phyloP scores from a whole-genome alignment of 2,797 vertebrate genomes.

The Acanthurus leucopareius region DNA sequence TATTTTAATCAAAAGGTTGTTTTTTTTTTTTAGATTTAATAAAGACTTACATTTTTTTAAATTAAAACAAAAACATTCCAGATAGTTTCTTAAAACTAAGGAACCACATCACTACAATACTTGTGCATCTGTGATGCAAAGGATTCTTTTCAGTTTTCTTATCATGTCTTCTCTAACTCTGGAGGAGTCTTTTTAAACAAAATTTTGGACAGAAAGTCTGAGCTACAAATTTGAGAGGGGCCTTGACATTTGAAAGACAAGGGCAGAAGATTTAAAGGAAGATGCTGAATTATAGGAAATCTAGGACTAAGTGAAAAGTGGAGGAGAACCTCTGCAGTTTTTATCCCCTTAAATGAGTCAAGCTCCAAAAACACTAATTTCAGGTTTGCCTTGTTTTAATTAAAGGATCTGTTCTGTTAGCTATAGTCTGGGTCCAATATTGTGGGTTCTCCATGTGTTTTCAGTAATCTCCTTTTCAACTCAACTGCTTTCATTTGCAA shows the following conservation, averaged over 20 bases:
- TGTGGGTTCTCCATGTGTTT: neutral
- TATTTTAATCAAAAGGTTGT: neutral
- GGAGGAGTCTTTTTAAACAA: neutral
- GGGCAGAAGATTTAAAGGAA: neutral
- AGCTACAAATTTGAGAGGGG: neutral
- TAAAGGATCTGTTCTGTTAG: neutral
- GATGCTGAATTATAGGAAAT: neutral
- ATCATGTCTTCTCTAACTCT: neutral
- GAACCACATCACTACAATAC: neutral
- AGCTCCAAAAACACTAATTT: neutral
- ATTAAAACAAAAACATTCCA: no score
- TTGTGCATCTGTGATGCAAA: neutral
- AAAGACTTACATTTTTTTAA: neutral
- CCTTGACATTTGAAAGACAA: neutral
- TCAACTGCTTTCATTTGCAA: neutral
- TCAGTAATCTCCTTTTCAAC: constrained; percentile 4
- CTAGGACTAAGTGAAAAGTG: neutral
- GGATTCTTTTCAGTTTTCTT: neutral
- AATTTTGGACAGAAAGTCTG: neutral
- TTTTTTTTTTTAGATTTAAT: neutral
- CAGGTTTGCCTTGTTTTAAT: neutral
- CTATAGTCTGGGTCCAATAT: neutral
- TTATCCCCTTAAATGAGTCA: neutral
- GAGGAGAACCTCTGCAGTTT: neutral
- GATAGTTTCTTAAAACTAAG: neutral